Percentiles rank a stretch among this genome's conserved stretches.
Conservation (phyloP, 2,797 vertebrate genomes). For the Otolemur crassicaudatus region DNA sequence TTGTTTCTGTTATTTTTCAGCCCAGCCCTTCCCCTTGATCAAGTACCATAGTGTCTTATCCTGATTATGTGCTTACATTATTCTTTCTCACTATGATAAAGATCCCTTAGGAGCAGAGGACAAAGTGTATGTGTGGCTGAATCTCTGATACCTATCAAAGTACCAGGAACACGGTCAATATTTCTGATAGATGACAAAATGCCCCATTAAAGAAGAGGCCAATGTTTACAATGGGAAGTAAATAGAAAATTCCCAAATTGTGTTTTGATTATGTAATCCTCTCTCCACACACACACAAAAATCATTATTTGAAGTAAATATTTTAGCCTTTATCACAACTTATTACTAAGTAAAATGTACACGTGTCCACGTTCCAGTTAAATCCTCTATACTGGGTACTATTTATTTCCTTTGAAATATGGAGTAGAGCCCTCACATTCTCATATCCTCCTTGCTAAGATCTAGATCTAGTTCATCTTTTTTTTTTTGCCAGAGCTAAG, state of each 20-base stretch:
- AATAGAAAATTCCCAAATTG: constrained; percentile 56
- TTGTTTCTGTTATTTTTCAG: constrained; percentile 17
- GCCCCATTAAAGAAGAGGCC: constrained; percentile 9
- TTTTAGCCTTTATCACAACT: constrained; percentile 46
- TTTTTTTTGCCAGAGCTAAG: too few species aligned
- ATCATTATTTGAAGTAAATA: constrained; percentile 28
- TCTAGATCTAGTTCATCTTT: not conserved
- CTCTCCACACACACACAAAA: constrained; percentile 20
- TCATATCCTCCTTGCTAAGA: not conserved
- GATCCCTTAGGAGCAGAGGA: not conserved
- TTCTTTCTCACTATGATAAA: constrained; percentile 47
- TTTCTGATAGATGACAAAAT: constrained; percentile 10
- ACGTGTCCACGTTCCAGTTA: not conserved
- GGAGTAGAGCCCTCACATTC: not conserved
- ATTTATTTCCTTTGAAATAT: not conserved
- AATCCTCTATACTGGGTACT: not conserved
- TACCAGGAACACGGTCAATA: not conserved
- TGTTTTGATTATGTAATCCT: constrained; percentile 47
- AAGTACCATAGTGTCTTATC: not conserved
- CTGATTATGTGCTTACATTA: not conserved
- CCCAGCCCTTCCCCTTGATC: not conserved
- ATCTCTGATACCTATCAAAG: constrained; percentile 21
- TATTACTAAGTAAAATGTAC: constrained; percentile 18
- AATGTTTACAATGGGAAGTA: constrained; percentile 11
- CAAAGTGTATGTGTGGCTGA: not conserved